These are phyloP conservation scores for Lacerta agilis DNA, from an alignment of 2,797 vertebrate species.

Conservation along the genomic window DNA sequence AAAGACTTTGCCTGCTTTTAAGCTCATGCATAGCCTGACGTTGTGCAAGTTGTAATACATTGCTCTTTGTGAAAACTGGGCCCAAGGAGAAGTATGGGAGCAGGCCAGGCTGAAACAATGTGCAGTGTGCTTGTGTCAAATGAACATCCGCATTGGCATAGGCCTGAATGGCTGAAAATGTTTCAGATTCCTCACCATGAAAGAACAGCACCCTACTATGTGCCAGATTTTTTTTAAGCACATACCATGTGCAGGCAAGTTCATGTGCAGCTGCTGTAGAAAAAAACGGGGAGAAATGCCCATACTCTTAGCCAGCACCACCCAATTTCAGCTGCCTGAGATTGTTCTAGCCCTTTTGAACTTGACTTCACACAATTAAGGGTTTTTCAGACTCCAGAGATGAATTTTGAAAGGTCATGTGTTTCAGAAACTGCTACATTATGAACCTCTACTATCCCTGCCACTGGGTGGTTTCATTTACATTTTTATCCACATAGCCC, in stretches of 20 bases:
- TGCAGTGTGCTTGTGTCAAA: not conserved
- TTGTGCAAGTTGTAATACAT: not conserved
- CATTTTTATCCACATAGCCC: not conserved
- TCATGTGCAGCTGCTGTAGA: not conserved
- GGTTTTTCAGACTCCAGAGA: not conserved
- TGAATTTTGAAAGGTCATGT: not conserved
- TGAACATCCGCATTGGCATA: not conserved
- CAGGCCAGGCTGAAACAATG: not conserved
- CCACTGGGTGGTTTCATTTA: not conserved
- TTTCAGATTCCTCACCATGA: not conserved
- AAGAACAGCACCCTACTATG: not conserved
- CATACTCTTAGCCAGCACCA: not conserved
- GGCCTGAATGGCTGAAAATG: not conserved
- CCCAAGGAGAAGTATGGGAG: not conserved
- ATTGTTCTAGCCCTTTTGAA: not conserved
- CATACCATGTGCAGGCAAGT: not conserved
- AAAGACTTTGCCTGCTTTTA: too few species aligned
- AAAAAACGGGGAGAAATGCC: not conserved
- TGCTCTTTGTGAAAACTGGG: not conserved
- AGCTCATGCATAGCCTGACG: not conserved
- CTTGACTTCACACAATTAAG: not conserved
- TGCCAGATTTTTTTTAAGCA: not conserved
- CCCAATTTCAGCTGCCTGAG: not conserved
- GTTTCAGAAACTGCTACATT: not conserved
- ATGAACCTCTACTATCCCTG: not conserved